Evolutionary conservation across 2,888 invertebrate species (phyloP), one percentile per base, ranked within the genome.

Genomic region (Tipula helvola): DNA sequence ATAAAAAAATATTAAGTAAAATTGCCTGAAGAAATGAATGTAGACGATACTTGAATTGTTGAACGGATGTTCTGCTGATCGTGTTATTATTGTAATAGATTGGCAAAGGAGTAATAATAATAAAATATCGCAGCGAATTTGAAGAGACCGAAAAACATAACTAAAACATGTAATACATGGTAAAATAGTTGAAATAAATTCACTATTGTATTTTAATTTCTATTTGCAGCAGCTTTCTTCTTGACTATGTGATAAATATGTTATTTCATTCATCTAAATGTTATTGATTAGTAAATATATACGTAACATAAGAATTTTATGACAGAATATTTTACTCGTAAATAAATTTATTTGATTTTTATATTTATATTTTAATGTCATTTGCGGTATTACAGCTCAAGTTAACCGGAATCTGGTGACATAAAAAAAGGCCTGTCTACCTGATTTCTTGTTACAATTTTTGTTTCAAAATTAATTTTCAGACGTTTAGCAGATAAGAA

Each of bases 11-110:
- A 86, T 28, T 28, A 86, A 86, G 42, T 86, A 42, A 86, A 42
- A 39, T 39, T 84, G 84, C 84, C 84, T 84, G 39, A 84, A 84
- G 84, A 84, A 84, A 84, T 84, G 84, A 39, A 84, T 41, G 84
- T 84, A 84, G 84, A 84, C 84, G 84, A 84, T 84, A 41, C 39
- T 84, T 39, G 84, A 84, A 84, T 86, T 86, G 85, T 44, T 42
- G 85, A 42, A 18, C 85, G 42, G 85, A 44, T 86, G 85, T 86
- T 86, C 42, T 42, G 42, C 42, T 41, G 84, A 84, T 84, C 84
- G 41, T 84, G 84, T 84, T 84, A 71, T 71, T 71, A 41, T 84
- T 84, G 84, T 84, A 86, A 44, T 86, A 44, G 85, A 86, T 42
- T 86, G 84, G 36, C 18, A 41, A 41, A 85, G 41, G 36, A 85